Percentiles rank a stretch among this genome's conserved stretches.
Evolutionary conservation across 2,888 invertebrate species (phyloP).

Genomic region (Caenorhabditis sulstoni): DNA sequence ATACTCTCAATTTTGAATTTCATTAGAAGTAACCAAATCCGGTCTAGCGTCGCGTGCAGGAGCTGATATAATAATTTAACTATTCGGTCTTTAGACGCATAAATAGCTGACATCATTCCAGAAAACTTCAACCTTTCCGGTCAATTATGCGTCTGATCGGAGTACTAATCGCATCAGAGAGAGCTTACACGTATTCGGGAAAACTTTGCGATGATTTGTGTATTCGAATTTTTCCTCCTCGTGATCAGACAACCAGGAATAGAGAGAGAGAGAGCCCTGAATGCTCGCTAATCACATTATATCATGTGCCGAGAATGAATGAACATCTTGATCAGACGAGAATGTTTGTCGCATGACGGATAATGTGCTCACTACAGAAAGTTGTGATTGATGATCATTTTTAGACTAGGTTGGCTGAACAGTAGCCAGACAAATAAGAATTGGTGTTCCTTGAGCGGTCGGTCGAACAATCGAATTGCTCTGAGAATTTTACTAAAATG

Average conservation of each 20-base stretch:
- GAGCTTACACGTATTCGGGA: conserved; percentile 30
- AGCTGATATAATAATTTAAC: conserved; percentile 9
- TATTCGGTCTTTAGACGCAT: conserved; percentile 2
- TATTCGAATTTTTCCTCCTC: too few relatives aligned
- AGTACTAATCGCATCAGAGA: conserved; percentile 24
- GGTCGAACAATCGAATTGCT: too few relatives aligned
- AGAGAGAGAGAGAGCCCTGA: neutral
- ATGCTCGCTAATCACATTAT: conserved; percentile 7
- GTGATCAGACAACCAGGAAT: neutral
- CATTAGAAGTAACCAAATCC: neutral
- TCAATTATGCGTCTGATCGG: conserved; percentile 9
- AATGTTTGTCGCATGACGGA: too few relatives aligned
- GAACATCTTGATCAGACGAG: neutral
- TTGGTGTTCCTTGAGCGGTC: too few relatives aligned
- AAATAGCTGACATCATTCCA: conserved; percentile 26
- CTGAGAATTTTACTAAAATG: too few relatives aligned
- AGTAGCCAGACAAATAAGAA: too few relatives aligned
- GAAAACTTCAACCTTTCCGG: conserved; percentile 8
- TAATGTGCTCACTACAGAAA: too few relatives aligned
- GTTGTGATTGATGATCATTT: too few relatives aligned
- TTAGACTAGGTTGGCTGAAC: too few relatives aligned
- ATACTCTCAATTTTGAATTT: neutral
- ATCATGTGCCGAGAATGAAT: conserved; percentile 1
- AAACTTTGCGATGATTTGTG: conserved; percentile 1
- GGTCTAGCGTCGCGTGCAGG: conserved; percentile 1